phyloP scores from a whole-genome alignment of 1,140 invertebrate species.

The Zelostemma sp. region DNA sequence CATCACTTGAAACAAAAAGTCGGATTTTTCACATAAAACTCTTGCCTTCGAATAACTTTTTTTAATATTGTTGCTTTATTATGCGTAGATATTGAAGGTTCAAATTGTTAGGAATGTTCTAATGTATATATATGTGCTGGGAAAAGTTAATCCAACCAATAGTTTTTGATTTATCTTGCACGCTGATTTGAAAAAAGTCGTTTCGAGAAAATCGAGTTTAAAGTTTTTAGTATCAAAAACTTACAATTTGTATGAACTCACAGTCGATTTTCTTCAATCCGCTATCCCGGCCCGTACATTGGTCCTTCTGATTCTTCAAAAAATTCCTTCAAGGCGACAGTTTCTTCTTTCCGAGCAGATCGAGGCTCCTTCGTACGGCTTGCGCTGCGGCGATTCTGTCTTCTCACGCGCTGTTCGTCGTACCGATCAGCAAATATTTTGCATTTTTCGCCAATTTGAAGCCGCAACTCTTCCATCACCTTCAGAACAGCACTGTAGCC shows the following conservation, averaged over 20 bases:
- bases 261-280: not conserved
- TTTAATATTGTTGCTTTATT: too few relatives aligned
- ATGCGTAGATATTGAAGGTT: too few relatives aligned
- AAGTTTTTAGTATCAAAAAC: not conserved
- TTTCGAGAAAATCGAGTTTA: too few relatives aligned
- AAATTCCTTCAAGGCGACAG: slow-evolving; percentile 3
- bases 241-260: not conserved
- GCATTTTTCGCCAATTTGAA: not conserved
- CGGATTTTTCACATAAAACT: too few relatives aligned
- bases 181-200: not conserved
- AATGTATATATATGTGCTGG: too few relatives aligned
- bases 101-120: too few relatives aligned
- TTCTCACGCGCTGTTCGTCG: not conserved
- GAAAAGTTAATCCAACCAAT: not conserved
- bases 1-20: too few relatives aligned
- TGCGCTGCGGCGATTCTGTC: not conserved
- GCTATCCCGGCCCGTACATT: not conserved
- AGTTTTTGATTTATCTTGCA: not conserved
- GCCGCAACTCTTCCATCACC: not conserved
- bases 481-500: not conserved
- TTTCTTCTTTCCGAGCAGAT: not conserved
- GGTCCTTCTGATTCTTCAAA: not conserved
- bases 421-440: not conserved
- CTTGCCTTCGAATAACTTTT: too few relatives aligned
- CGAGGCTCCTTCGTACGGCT: not conserved